Evolutionary conservation across 1,140 invertebrate species (phyloP), one percentile per base, ranked within the genome.

Genomic region (Drosophila insularis): DNA sequence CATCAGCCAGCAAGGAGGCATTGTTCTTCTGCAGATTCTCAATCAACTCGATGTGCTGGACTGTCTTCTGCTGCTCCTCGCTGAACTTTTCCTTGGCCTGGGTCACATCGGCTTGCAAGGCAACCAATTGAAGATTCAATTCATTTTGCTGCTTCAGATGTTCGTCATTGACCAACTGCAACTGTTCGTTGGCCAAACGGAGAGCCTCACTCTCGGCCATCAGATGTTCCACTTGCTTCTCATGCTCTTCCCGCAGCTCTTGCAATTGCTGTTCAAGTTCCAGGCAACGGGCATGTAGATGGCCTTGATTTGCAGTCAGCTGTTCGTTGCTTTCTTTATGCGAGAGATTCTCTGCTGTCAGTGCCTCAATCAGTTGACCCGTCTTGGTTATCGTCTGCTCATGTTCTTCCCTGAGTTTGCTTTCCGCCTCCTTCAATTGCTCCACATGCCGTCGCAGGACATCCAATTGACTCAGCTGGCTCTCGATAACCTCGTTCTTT

Each of bases 401-500:
- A 23, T 90, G 80, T 37, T 91, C 90, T 56, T 87, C 86, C 0
- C 89, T 71, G 59, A 91, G 54, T 59, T 90, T 91, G 4, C 32
- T 13, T 43, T 92, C 91, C 10, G 80, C 76, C 23, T 92, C 90
- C 63, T 90, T 91, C 14, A 92, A 63, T 50, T 92, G 86, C 27
- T 90, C 82, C 1, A 92, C 82, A 37, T 92, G 89, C 13, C 87
- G 78, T 5, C 81, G 74, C 53, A 92, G 61, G 19, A 92, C 91
- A 55, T 92, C 90, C 63, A 92, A 59, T 17, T 91, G 90, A 35
- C 81, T 89, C 11, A 91, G 37, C 58, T 92, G 90, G 14, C 86
- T 92, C 43, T 91, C 81, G 21, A 92, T 80, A 13, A 91, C 62
- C 56, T 92, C 91, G 46, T 92, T 91, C 78, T 92, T 92, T 56